Base-by-base conservation (phyloP, 64 coral and sea anemone genomes). In the Anthopleura sola region DNA sequence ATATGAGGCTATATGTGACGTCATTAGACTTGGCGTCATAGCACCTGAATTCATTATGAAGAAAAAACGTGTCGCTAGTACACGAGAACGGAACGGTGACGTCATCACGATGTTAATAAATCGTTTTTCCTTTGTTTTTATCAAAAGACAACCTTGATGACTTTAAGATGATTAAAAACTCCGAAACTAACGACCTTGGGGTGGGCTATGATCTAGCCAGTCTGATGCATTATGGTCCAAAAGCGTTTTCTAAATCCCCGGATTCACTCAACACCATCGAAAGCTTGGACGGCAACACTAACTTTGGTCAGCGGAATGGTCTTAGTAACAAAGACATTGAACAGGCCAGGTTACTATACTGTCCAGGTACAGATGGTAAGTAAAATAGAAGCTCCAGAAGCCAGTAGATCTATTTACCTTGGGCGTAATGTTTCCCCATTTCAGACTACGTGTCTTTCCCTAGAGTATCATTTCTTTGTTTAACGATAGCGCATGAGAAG, bases 231-330 rank as follows among this genome's bases (percentile, higher is more conserved):
- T 81, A 48, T 53, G 78, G 78, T 36, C 39, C 82, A 60, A 53
- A 83, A 19, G 44, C 44, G 17, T 83, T 83, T 39, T 29, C 82
- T 20, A 83, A 29, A 60, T 54, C 82, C 9, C 18, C 36, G n/a
- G n/a, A n/a, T 19, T 29, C 24, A 16, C 47, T 56, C 10, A 83
- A 83, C 55, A 83, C 82, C 6, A 53, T 83, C 17, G 82, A 32
- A 24, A 83, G 32, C 17, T 49, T 50, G 21, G 18, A 53, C 31
- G 82, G 82, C n/a, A 83, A 34, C 48, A 83, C 50, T 83, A 49
- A 57, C 55, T 83, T 83, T 83, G 82, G 82, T 83, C 44, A 83
- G 51, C 46, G 46, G 82, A 83, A 49, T 83, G 82, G 46, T 83
- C 50, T 83, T 50, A 83, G 82, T 83, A 6, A 38, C 24, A 53